These are phyloP conservation scores for Drosophila nannoptera DNA, from an alignment of 1,140 invertebrate species.

Conservation along the genomic window DNA sequence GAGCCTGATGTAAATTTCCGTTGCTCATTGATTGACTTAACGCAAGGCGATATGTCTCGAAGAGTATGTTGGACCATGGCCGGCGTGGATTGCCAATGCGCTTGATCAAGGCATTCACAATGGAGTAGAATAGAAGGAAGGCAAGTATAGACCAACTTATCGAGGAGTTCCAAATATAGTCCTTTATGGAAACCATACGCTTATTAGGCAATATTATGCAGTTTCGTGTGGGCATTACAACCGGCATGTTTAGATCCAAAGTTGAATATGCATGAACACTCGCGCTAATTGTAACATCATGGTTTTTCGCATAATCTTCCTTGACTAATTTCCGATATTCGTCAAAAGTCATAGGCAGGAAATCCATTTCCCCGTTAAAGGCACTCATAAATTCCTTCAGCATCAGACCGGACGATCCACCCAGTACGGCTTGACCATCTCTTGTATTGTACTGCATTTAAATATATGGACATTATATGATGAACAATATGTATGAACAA, in stretches of 20 bases:
- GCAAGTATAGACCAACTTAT: neutral
- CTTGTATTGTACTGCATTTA: conserved; percentile 8
- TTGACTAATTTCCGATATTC: neutral
- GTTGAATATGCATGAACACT: neutral
- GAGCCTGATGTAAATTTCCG: neutral
- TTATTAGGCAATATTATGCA: conserved; percentile 13
- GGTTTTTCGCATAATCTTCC: too few species aligned
- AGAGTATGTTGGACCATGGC: neutral
- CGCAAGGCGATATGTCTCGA: neutral
- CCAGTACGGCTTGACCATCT: neutral
- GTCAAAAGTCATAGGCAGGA: neutral
- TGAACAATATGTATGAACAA: neutral
- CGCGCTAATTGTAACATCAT: neutral
- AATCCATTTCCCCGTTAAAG: neutral
- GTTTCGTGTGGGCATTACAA: neutral
- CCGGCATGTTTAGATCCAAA: neutral
- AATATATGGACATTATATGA: neutral
- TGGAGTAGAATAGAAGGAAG: neutral
- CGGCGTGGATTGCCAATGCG: neutral
- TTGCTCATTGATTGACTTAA: neutral
- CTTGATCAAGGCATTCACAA: neutral
- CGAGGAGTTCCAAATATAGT: neutral
- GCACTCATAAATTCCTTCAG: neutral
- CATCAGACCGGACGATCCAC: conserved; percentile 3
- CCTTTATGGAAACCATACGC: neutral